Conservation (phyloP, 2,888 invertebrate species). For the Andrena marginata region DNA sequence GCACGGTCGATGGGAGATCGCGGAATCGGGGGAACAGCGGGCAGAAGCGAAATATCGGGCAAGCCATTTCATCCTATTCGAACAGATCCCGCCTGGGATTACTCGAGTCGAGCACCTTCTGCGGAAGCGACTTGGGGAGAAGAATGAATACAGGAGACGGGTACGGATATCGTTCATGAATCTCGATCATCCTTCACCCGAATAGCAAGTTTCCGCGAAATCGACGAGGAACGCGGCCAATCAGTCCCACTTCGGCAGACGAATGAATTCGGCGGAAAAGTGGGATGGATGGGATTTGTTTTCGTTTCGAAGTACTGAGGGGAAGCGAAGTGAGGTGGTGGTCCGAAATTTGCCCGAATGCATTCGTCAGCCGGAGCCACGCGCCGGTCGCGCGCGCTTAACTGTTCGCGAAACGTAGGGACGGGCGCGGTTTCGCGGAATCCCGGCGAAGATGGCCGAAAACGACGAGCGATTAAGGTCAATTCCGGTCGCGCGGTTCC, state of each 20-base stretch:
- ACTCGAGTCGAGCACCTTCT: no score
- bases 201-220: not conserved
- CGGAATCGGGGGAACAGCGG: not conserved
- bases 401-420: slow-evolving; percentile 8
- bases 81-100: no score
- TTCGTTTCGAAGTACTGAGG: not conserved
- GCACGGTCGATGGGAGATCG: slow-evolving; percentile 2
- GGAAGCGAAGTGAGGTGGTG: not conserved
- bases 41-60: not conserved
- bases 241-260: not conserved
- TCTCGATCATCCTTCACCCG: not conserved
- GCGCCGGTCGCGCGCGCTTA: not conserved
- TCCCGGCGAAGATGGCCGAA: slow-evolving; percentile 40
- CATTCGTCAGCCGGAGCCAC: slow-evolving; percentile 5
- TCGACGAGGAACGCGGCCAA: not conserved
- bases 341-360: not conserved
- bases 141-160: no score
- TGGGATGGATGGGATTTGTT: not conserved
- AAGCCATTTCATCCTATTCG: no score
- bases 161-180: not conserved
- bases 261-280: not conserved
- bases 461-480: slow-evolving; percentile 59
- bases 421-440: slow-evolving; percentile 36
- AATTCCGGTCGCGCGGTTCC: slow-evolving; percentile 59
- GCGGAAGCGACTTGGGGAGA: no score